Percentiles rank a stretch among this genome's conserved stretches.
Evolutionary conservation across 2,113 vertebrate genomes (phyloP).

Genomic region (Sebastes schlegelii): DNA sequence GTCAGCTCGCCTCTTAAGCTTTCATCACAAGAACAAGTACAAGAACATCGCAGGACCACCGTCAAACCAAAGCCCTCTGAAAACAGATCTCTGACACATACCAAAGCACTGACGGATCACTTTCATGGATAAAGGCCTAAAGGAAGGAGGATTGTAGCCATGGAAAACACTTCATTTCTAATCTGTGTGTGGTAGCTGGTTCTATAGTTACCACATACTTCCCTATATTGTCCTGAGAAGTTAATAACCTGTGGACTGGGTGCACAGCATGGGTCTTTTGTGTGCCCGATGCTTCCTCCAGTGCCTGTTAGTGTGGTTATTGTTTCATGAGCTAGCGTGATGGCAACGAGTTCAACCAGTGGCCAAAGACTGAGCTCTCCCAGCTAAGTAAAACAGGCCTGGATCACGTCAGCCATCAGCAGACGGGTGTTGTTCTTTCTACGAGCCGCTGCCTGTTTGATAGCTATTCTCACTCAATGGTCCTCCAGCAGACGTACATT

Average conservation of each 20-base stretch:
- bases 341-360: conserved; percentile 42
- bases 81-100: conserved; percentile 34
- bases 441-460: conserved; percentile 23
- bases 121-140: conserved; percentile 50
- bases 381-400: conserved; percentile 47
- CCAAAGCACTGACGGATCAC: conserved; percentile 49
- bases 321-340: conserved; percentile 38
- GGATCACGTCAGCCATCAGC: conserved; percentile 60
- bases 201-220: conserved; percentile 53
- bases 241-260: not conserved
- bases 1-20: conserved; percentile 56
- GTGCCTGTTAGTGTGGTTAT: conserved; percentile 32
- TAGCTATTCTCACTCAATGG: conserved; percentile 22
- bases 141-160: conserved; percentile 27
- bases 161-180: conserved; percentile 43
- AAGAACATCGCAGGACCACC: not conserved
- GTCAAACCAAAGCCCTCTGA: conserved; percentile 13
- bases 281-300: conserved; percentile 27
- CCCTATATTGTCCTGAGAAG: conserved; percentile 67
- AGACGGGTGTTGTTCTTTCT: conserved; percentile 50
- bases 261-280: conserved; percentile 12
- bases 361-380: conserved; percentile 34
- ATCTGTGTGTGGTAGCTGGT: conserved; percentile 37
- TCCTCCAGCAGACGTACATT: conserved; percentile 50
- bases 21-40: conserved; percentile 56